Conservation (phyloP, 2,797 vertebrate genomes). For the Amphiprion clarkii region DNA sequence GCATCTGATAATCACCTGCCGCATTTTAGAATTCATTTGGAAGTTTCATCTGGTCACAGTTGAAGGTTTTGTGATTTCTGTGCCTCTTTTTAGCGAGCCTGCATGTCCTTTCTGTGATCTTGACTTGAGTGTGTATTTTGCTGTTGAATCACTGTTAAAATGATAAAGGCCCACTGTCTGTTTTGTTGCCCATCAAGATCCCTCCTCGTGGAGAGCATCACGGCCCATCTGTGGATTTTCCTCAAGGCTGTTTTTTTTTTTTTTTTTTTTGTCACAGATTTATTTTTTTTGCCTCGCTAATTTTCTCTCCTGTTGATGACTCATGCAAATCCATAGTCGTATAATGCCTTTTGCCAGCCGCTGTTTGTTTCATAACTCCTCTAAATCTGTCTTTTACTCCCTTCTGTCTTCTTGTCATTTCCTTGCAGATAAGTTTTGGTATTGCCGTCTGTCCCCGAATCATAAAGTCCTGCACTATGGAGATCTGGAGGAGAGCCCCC, state of each 20-base stretch:
- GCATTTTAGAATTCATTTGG: not conserved
- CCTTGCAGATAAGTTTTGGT: slow-evolving; percentile 97
- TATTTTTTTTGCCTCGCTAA: slow-evolving; percentile 43
- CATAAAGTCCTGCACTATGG: slow-evolving; percentile 99
- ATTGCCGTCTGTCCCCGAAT: slow-evolving; percentile 97
- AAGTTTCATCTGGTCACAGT: not conserved
- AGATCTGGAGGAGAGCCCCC: slow-evolving; percentile 97
- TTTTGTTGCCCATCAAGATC: slow-evolving; percentile 51
- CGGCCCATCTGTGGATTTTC: slow-evolving; percentile 72
- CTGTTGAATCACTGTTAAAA: slow-evolving; percentile 43
- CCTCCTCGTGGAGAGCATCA: slow-evolving; percentile 49
- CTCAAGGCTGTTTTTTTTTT: slow-evolving; percentile 45
- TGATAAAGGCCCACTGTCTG: slow-evolving; percentile 52
- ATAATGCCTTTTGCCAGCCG: slow-evolving; percentile 50
- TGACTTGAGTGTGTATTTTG: slow-evolving; percentile 5
- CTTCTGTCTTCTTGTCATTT: slow-evolving; percentile 10
- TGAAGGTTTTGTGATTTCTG: not conserved
- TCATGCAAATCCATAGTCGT: slow-evolving; percentile 62
- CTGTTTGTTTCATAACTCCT: slow-evolving; percentile 48
- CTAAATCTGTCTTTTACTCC: slow-evolving; percentile 42
- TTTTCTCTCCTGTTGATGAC: slow-evolving; percentile 64
- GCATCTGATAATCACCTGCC: not conserved
- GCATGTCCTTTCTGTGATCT: slow-evolving; percentile 27
- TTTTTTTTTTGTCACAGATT: slow-evolving; percentile 35
- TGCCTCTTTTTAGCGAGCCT: not conserved